Conservation (phyloP, 1,140 invertebrate genomes). For the Pissodes strobi region DNA sequence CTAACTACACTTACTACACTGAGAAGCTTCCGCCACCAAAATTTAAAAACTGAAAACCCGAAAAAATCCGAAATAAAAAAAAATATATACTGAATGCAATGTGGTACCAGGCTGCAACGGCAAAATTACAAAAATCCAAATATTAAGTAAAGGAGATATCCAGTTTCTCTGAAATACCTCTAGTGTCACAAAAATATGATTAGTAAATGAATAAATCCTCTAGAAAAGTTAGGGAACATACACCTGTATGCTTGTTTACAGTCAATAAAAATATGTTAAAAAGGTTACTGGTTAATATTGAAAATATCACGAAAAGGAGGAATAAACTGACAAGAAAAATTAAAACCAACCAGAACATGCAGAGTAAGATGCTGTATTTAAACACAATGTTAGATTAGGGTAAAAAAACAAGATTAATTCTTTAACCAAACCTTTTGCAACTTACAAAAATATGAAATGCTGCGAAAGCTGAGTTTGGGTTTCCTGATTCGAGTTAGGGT, state of each 20-base stretch:
- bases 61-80: conserved; percentile 16
- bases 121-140: conserved; percentile 19
- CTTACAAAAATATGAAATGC: conserved; percentile 47
- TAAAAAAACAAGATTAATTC: conserved; percentile 15
- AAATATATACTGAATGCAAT: too few species aligned
- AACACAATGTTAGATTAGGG: conserved; percentile 36
- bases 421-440: conserved; percentile 11
- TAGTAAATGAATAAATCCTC: conserved; percentile 26
- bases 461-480: conserved; percentile 24
- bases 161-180: conserved; percentile 35
- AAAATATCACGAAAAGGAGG: neutral
- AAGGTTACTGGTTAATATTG: conserved; percentile 1
- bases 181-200: conserved; percentile 34
- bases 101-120: conserved; percentile 45
- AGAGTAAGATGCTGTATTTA: conserved; percentile 45
- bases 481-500: conserved; percentile 31
- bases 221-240: neutral
- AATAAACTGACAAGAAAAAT: conserved; percentile 22
- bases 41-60: conserved; percentile 5
- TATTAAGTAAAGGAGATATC: conserved; percentile 15
- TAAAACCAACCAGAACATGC: conserved; percentile 36
- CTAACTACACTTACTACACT: neutral
- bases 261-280: conserved; percentile 2
- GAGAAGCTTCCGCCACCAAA: conserved; percentile 17
- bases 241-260: neutral